A percentile compares a stretch with the other conserved stretches of the same genome.
These are phyloP conservation scores for Agonopterix alstromeriana DNA, from an alignment of 2,888 invertebrate genomes.

Conservation along the genomic window DNA sequence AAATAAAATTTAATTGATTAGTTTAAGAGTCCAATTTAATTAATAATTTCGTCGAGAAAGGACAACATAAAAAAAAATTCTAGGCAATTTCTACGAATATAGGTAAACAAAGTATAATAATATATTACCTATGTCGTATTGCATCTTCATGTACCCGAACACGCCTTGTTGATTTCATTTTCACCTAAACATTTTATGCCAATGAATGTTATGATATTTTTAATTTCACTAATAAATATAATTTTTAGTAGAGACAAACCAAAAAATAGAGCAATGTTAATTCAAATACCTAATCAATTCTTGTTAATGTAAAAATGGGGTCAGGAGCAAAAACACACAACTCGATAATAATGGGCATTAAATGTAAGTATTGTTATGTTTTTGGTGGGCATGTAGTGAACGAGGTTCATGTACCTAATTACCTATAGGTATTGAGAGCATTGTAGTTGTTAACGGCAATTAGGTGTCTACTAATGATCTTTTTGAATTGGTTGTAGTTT, in stretches of 20 bases:
- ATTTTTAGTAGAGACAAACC: neutral
- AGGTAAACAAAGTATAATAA: conserved; percentile 43
- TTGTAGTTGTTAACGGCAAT: too few species aligned
- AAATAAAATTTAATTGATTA: conserved; percentile 3
- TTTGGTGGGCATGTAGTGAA: too few species aligned
- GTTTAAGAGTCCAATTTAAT: neutral
- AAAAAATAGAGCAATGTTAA: too few species aligned
- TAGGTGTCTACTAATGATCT: too few species aligned
- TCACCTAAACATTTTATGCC: conserved; percentile 74
- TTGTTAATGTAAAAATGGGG: too few species aligned
- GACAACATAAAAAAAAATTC: conserved; percentile 18
- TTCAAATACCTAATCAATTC: too few species aligned
- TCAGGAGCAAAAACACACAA: too few species aligned
- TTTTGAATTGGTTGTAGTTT: too few species aligned
- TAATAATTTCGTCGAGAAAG: neutral
- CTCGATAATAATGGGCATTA: too few species aligned
- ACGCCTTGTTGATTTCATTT: conserved; percentile 74
- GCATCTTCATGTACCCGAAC: conserved; percentile 75
- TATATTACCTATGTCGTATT: conserved; percentile 74
- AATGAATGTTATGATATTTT: conserved; percentile 37
- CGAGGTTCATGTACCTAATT: too few species aligned
- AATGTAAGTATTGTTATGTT: too few species aligned
- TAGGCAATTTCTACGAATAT: conserved; percentile 45
- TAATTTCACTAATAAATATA: conserved; percentile 1
- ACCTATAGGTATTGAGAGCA: too few species aligned